phyloP scores from a whole-genome alignment of 1,140 invertebrate genomes.

The Drosophila dunni region DNA sequence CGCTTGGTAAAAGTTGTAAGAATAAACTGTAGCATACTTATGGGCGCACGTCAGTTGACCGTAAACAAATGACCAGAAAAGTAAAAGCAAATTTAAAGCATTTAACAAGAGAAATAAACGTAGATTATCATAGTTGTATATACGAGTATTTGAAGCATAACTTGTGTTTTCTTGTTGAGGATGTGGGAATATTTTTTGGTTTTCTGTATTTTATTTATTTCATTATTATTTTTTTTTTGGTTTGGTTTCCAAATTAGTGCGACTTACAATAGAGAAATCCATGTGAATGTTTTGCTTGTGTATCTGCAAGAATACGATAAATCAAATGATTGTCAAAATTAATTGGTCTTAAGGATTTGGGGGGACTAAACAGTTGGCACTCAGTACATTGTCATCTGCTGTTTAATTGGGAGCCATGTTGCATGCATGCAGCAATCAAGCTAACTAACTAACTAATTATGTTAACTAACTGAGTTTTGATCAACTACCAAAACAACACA shows the following conservation, averaged over 20 bases:
- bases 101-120: conserved; percentile 32
- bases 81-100: conserved; percentile 38
- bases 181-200: conserved; percentile 32
- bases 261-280: conserved; percentile 84
- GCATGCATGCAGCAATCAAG: conserved; percentile 35
- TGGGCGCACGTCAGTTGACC: conserved; percentile 50
- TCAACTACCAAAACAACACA: conserved; percentile 7
- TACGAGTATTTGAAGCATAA: conserved; percentile 20
- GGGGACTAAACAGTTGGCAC: conserved; percentile 4
- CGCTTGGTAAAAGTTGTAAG: conserved; percentile 21
- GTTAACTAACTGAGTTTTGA: conserved; percentile 32
- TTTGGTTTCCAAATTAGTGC: conserved; percentile 70
- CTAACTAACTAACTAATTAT: conserved; percentile 42
- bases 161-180: conserved; percentile 15
- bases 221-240: conserved; percentile 39
- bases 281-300: conserved; percentile 84
- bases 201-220: conserved; percentile 37
- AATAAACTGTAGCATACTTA: conserved; percentile 75
- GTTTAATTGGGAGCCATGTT: conserved; percentile 23
- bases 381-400: conserved; percentile 23
- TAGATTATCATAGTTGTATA: conserved; percentile 15
- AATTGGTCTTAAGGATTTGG: conserved; percentile 58
- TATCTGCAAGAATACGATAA: conserved; percentile 83
- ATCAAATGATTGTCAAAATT: conserved; percentile 77
- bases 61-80: conserved; percentile 44